phyloP scores from a whole-genome alignment of 2,888 invertebrate genomes.

The Toxonevra muliebris region DNA sequence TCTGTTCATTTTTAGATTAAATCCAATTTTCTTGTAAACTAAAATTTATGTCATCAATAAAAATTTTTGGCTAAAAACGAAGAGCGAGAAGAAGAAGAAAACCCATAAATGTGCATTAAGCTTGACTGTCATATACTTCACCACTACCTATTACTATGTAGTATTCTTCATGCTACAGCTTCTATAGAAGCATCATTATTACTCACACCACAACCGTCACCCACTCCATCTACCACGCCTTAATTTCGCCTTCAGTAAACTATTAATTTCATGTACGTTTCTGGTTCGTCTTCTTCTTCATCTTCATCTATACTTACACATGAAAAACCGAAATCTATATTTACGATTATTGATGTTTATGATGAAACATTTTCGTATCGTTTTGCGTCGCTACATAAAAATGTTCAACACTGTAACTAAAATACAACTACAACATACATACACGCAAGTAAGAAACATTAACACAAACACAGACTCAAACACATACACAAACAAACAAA shows the following conservation, averaged over 20 bases:
- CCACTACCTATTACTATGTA: too few relatives aligned
- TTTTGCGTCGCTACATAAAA: conserved; percentile 45
- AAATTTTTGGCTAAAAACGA: too few relatives aligned
- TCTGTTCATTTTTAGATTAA: conserved; percentile 4
- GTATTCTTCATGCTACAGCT: too few relatives aligned
- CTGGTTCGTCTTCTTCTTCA: conserved; percentile 4
- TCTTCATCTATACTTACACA: too few relatives aligned
- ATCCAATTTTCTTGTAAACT: conserved; percentile 39
- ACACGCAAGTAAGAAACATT: neutral
- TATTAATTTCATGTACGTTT: conserved; percentile 37
- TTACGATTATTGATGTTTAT: conserved; percentile 50
- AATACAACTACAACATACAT: conserved; percentile 12
- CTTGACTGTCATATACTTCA: too few relatives aligned
- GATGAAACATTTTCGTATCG: conserved; percentile 47
- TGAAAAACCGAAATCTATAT: conserved; percentile 46
- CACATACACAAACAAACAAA: conserved; percentile 5
- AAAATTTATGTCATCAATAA: conserved; percentile 42
- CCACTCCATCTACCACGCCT: conserved; percentile 37
- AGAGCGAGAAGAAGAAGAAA: too few relatives aligned
- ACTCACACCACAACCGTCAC: conserved; percentile 18
- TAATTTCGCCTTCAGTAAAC: conserved; percentile 30
- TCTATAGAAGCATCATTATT: too few relatives aligned
- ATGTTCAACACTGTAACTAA: conserved; percentile 19
- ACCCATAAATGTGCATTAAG: too few relatives aligned
- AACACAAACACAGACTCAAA: neutral